Evolutionary conservation across 2,888 invertebrate genomes (phyloP).

Genomic region (Hydropsyche betteni): DNA sequence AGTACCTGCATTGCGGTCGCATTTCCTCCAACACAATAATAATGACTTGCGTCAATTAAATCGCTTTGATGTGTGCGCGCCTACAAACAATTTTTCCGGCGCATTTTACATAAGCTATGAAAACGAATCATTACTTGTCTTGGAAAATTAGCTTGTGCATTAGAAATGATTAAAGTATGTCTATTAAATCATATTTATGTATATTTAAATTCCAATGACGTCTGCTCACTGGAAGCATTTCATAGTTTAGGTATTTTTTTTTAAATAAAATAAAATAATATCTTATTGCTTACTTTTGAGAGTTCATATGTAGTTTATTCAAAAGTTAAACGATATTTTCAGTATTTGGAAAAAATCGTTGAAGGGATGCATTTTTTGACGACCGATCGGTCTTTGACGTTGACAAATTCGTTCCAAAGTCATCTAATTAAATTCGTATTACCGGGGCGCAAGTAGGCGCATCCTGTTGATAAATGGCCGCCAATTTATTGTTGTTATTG

Average conservation of each 20-base stretch:
- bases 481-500: slow-evolving; percentile 45
- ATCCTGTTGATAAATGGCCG: slow-evolving; percentile 48
- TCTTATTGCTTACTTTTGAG: no score
- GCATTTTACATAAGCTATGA: background rate
- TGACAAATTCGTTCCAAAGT: slow-evolving; percentile 35
- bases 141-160: no score
- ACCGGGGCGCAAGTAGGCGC: slow-evolving; percentile 43
- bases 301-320: background rate
- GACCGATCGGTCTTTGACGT: background rate
- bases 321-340: background rate
- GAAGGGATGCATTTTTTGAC: no score
- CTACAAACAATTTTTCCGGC: no score
- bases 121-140: background rate
- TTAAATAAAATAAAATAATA: no score
- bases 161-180: no score
- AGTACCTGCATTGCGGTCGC: slow-evolving; percentile 5
- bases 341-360: no score
- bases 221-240: no score
- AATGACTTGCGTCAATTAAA: slow-evolving; percentile 28
- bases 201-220: no score
- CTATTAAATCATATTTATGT: no score
- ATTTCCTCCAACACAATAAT: background rate
- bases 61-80: background rate
- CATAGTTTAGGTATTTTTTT: no score
- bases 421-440: slow-evolving; percentile 50